These are phyloP conservation scores for Sicus ferrugineus DNA, from an alignment of 2,888 invertebrate species.

Conservation along the genomic window DNA sequence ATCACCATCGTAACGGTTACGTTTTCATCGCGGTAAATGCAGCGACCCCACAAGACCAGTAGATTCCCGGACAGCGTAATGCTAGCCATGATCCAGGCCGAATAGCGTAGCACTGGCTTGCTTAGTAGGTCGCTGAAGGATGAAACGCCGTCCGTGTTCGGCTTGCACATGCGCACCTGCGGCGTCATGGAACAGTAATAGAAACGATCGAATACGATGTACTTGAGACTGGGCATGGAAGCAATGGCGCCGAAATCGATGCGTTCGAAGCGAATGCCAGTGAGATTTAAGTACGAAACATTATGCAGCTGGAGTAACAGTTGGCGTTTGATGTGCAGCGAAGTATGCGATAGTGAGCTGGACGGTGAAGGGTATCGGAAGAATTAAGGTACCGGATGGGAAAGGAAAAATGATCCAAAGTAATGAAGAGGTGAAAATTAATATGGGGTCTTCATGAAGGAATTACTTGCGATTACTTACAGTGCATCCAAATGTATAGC, in stretches of 20 bases:
- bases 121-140: slow-evolving; percentile 69
- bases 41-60: slow-evolving; percentile 71
- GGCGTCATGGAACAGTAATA: slow-evolving; percentile 72
- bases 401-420: slow-evolving; percentile 7
- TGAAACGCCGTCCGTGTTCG: slow-evolving; percentile 72
- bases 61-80: slow-evolving; percentile 71
- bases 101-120: slow-evolving; percentile 68
- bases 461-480: slow-evolving; percentile 61
- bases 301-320: slow-evolving; percentile 53
- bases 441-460: neutral
- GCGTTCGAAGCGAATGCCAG: slow-evolving; percentile 66
- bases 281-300: slow-evolving; percentile 65
- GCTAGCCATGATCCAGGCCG: slow-evolving; percentile 71
- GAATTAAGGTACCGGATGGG: neutral
- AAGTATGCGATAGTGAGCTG: slow-evolving; percentile 65
- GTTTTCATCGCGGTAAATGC: slow-evolving; percentile 70
- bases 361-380: neutral
- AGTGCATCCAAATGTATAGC: slow-evolving; percentile 65
- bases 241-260: slow-evolving; percentile 67
- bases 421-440: neutral
- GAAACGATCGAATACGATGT: slow-evolving; percentile 71
- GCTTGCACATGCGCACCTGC: slow-evolving; percentile 68
- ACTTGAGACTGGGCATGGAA: slow-evolving; percentile 65
- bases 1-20: slow-evolving; percentile 71
- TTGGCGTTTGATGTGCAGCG: slow-evolving; percentile 50